A percentile compares a stretch with the other conserved stretches of the same genome.
Evolutionary conservation across 1,140 invertebrate genomes (phyloP).

Genomic region (Cydia amplana): DNA sequence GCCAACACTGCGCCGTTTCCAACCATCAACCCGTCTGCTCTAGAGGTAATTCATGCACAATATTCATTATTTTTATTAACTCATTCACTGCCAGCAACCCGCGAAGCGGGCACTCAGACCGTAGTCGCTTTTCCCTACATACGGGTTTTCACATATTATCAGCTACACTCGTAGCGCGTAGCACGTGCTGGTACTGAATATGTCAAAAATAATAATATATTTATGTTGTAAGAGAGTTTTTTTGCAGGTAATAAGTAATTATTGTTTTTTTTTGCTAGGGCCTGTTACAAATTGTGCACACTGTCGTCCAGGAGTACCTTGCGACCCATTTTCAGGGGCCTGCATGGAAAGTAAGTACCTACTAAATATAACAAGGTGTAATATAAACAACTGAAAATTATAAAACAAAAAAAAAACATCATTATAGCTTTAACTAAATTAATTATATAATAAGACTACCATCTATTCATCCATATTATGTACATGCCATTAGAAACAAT

Average conservation of each 20-base stretch:
- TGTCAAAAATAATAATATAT: no score
- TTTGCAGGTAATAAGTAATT: background rate
- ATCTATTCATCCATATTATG: conserved; percentile 39
- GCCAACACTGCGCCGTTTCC: conserved; percentile 87
- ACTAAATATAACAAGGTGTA: background rate
- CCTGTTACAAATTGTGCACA: conserved; percentile 82
- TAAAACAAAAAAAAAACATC: background rate
- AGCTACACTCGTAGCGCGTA: no score
- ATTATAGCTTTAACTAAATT: conserved; percentile 30
- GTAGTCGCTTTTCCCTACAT: no score
- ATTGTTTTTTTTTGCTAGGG: conserved; percentile 39
- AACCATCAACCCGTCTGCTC: conserved; percentile 89
- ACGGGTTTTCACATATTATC: no score
- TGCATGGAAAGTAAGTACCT: conserved; percentile 88
- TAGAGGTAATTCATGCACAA: conserved; percentile 79
- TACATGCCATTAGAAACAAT: conserved; percentile 45
- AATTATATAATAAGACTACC: conserved; percentile 22
- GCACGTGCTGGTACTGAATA: no score
- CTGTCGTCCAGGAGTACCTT: conserved; percentile 86
- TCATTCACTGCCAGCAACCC: no score
- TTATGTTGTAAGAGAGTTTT: background rate
- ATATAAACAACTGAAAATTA: background rate
- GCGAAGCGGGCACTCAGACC: no score
- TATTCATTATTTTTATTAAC: background rate
- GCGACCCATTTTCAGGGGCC: conserved; percentile 86